phyloP scores from a whole-genome alignment of 2,113 vertebrate genomes.

The Aythya baeri region DNA sequence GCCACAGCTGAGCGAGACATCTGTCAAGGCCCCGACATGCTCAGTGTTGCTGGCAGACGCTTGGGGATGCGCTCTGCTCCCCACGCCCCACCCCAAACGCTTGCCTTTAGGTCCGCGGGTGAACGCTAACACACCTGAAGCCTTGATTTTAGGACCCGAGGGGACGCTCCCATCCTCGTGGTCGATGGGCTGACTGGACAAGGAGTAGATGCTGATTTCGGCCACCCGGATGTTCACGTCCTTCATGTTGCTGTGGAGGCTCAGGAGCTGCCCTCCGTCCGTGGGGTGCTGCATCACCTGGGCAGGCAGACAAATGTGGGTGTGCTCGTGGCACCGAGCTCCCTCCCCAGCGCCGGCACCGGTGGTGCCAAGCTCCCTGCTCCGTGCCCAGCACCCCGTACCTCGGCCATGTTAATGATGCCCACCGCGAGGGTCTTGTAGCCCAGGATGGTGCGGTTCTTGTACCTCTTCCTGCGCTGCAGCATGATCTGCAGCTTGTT shows the following conservation, averaged over 20 bases:
- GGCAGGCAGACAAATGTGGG: not conserved
- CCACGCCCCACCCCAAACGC: accelerated
- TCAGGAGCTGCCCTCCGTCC: constrained; percentile 91
- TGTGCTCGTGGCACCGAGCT: not conserved
- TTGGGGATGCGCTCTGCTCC: accelerated
- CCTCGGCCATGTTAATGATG: constrained; percentile 95
- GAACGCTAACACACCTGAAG: constrained; percentile 78
- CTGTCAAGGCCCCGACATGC: not conserved
- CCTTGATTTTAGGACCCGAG: constrained; percentile 90
- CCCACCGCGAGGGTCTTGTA: constrained; percentile 95
- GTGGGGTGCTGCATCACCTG: constrained; percentile 98
- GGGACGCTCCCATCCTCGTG: constrained; percentile 90
- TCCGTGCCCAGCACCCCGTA: constrained; percentile 32
- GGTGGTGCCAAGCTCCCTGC: not conserved
- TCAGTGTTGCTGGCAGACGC: not conserved
- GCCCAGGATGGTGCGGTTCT: constrained; percentile 94
- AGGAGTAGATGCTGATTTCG: constrained; percentile 95
- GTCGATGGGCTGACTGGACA: constrained; percentile 97
- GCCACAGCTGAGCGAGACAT: not conserved
- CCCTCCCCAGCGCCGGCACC: not conserved
- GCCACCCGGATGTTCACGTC: constrained; percentile 91
- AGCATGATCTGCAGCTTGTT: constrained; percentile 97
- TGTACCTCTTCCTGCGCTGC: constrained; percentile 94
- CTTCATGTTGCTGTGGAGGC: constrained; percentile 92
- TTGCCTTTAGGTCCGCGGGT: not conserved